Percentiles rank a stretch among this genome's conserved stretches.
Evolutionary conservation across 2,888 invertebrate species (phyloP).

Genomic region (Nephrotoma flavescens): DNA sequence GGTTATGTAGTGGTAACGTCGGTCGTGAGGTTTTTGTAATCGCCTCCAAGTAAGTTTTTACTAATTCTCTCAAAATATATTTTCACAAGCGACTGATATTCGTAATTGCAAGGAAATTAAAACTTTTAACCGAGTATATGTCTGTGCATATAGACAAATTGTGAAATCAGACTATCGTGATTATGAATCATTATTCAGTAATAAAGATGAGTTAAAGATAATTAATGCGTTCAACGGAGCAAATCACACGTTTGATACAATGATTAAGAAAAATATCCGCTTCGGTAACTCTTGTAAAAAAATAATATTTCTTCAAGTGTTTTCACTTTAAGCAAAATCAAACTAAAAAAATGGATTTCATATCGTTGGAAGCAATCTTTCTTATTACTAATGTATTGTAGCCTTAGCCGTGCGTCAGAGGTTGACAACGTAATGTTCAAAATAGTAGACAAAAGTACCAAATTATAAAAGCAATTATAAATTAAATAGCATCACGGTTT

Average conservation of each 20-base stretch:
- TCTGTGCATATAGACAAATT: neutral
- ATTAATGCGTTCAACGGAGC: neutral
- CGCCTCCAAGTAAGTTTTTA: too few relatives aligned
- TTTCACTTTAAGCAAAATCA: neutral
- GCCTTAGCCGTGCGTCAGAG: neutral
- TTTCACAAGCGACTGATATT: too few relatives aligned
- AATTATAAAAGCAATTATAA: too few relatives aligned
- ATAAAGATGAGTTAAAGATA: neutral
- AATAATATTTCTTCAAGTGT: neutral
- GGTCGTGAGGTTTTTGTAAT: too few relatives aligned
- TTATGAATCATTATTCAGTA: neutral
- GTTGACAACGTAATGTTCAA: neutral
- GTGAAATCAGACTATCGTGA: neutral
- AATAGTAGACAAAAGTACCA: too few relatives aligned
- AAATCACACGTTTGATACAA: neutral
- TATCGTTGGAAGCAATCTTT: neutral
- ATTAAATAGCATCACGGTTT: too few relatives aligned
- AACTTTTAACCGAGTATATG: neutral
- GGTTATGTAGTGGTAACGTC: too few relatives aligned
- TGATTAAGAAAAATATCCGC: neutral
- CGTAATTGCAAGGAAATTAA: neutral
- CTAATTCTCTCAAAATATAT: too few relatives aligned
- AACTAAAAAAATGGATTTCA: neutral
- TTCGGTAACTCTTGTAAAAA: neutral
- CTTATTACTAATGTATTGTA: neutral